Conservation (phyloP, 2,888 invertebrate species). For the Macrophya annulata region DNA sequence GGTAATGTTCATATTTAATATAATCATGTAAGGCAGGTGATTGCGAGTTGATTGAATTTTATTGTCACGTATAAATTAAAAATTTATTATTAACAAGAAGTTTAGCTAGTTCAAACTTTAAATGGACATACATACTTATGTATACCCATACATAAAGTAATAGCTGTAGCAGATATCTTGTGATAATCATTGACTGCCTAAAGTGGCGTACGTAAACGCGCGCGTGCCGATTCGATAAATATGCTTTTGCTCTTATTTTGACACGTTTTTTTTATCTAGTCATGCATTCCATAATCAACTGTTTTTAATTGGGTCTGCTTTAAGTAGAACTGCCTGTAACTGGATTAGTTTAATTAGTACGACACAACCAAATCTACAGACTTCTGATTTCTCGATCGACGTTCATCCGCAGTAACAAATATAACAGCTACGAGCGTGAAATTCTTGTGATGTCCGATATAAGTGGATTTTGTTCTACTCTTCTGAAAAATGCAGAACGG, state of each 20-base stretch:
- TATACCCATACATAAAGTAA: background rate
- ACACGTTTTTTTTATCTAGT: background rate
- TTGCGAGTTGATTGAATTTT: background rate
- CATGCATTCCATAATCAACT: no score
- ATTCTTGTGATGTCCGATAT: slow-evolving; percentile 3
- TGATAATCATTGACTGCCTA: background rate
- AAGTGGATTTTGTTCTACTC: background rate
- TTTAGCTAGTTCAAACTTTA: background rate
- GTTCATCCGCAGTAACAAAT: background rate
- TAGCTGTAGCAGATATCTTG: background rate
- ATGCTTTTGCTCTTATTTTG: background rate
- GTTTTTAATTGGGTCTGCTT: background rate
- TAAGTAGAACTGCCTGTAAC: background rate
- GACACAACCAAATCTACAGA: background rate
- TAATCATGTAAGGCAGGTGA: background rate
- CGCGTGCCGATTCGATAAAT: background rate
- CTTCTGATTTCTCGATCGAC: background rate
- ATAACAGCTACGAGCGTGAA: background rate
- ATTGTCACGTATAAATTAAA: background rate
- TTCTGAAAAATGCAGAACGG: background rate
- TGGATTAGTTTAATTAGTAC: background rate
- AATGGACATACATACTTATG: background rate
- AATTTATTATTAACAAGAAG: background rate
- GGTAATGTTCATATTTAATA: background rate
- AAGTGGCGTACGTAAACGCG: background rate